phyloP scores from a whole-genome alignment of 2,888 invertebrate genomes.

The Linnaemya tessellans region DNA sequence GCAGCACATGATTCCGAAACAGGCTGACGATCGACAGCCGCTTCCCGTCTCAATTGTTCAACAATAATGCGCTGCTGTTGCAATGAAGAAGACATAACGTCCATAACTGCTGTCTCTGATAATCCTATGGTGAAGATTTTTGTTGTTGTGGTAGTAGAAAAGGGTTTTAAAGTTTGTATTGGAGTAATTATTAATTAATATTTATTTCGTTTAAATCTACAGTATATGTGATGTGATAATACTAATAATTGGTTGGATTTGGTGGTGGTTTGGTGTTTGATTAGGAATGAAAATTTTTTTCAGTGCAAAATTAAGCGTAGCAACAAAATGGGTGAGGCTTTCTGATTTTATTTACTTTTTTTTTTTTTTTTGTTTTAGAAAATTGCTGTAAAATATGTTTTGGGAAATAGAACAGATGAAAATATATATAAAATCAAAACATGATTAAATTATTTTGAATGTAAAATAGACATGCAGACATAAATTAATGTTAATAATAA shows the following conservation, averaged over 20 bases:
- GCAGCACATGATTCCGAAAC: conserved; percentile 96
- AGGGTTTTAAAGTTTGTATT: conserved; percentile 34
- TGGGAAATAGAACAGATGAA: conserved; percentile 51
- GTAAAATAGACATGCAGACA: background rate
- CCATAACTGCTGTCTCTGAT: conserved; percentile 95
- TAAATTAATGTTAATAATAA: background rate
- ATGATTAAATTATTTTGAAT: conserved; percentile 23
- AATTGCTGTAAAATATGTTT: conserved; percentile 31
- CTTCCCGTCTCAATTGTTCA: conserved; percentile 96
- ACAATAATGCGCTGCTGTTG: conserved; percentile 96
- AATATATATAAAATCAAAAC: conserved; percentile 41
- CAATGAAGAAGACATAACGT: conserved; percentile 96
- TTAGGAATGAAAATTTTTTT: conserved; percentile 57
- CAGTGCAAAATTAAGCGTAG: conserved; percentile 58
- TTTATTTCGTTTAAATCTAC: conserved; percentile 31
- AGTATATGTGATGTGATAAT: conserved; percentile 14
- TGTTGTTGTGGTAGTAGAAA: conserved; percentile 44
- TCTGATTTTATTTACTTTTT: background rate
- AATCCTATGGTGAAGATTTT: conserved; percentile 88
- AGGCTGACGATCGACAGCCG: conserved; percentile 93
- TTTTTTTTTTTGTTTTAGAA: conserved; percentile 41
- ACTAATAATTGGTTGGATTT: background rate
- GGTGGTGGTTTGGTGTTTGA: conserved; percentile 36
- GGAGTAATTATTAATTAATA: conserved; percentile 24
- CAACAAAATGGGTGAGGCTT: conserved; percentile 20